Evolutionary conservation across 2,113 vertebrate species (phyloP), one percentile per base, ranked within the genome.

Genomic region (Ciconia stormi): DNA sequence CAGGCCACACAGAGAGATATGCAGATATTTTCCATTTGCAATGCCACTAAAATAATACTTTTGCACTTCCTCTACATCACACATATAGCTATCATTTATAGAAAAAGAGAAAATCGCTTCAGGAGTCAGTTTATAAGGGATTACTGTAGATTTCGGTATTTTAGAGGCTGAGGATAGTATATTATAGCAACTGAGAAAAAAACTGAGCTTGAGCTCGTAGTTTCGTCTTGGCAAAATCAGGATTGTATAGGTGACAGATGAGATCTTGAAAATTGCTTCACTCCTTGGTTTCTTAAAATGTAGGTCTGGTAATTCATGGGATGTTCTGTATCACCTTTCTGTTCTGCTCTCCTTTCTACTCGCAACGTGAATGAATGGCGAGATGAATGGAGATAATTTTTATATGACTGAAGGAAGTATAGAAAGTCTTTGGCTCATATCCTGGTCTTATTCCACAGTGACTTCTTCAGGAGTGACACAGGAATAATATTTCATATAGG

Each of bases 191-290:
- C 11, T 49, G 44, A 65, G 36, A 27, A 70, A 76, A 77, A 71
- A 55, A 2, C 17, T 11, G 1, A 29, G 1, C 29, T 61, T 61
- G 11, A 73, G 16, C 19, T 95, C 2, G 0, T 40, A 32, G 25
- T 13, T 71, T 88, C 15, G 15, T 89, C 30, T 55, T 61, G 34
- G 6, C 18, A 82, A 89, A 95, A 87, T 18, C 7, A 44, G 10
- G 29, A 58, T 23, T 44, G 4, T n/a, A 29, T 26, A 59, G 7
- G 5, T 47, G 22, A 34, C 47, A 81, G 16, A 11, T 26, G 34
- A 92, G 66, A 86, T 40, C 36, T 36, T 67, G 42, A 77, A 90
- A 92, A 38, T 40, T 15, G 0, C 20, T 88, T 90, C 22, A 8
- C 4, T 67, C 62, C 40, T 62, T 59, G 12, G 66, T 80, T 6